Base-by-base conservation (phyloP, 2,888 invertebrate genomes). In the Zaprionus lineosus region DNA sequence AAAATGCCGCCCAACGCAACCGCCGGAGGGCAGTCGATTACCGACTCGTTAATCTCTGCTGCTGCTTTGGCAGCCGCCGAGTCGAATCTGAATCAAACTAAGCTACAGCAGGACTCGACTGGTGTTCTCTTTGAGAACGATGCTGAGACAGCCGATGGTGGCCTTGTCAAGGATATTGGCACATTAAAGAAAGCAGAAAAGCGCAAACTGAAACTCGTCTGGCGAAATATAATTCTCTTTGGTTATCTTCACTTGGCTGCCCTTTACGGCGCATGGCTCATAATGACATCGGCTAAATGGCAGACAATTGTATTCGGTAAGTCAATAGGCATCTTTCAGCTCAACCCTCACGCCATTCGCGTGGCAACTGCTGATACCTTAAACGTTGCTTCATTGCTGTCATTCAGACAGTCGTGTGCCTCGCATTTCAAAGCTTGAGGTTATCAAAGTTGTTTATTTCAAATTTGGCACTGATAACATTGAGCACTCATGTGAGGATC, bases 141-240 rank as follows among this genome's bases (percentile, higher is more conserved):
- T 86, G 93, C 92, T 2, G 93, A 94, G 77, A 93, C 93, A n/a
- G 72, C 91, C 5, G 93, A 93, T 81, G 90, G 93, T 9, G 93
- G 92, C 0, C 87, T 93, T 4, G 91, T 88, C 33, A 92, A 92
- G 86, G 92, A 93, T 66, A 91, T 93, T 8, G 91, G 91, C 0
- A 88, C 89, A 6, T 84, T 92, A 44, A 93, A 92, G 61, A 85
- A 87, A 51, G 93, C 93, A 0, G 92, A 93, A 53, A 91, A 91
- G 56, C 90, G 91, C 33, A 92, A 92, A 56, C 86, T 91, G 26
- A 90, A 92, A 86, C 88, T 94, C 37, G 96, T 97, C 4, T 97
- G 96, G 96, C 92, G 94, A 71, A 97, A 96, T 87, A 94, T 97
- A 40, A 89, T 94, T n/a, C 91, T 94, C 1, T 96, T 97, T 86